These are phyloP conservation scores for Atta cephalotes DNA, from an alignment of 1,140 invertebrate genomes.

Conservation along the genomic window DNA sequence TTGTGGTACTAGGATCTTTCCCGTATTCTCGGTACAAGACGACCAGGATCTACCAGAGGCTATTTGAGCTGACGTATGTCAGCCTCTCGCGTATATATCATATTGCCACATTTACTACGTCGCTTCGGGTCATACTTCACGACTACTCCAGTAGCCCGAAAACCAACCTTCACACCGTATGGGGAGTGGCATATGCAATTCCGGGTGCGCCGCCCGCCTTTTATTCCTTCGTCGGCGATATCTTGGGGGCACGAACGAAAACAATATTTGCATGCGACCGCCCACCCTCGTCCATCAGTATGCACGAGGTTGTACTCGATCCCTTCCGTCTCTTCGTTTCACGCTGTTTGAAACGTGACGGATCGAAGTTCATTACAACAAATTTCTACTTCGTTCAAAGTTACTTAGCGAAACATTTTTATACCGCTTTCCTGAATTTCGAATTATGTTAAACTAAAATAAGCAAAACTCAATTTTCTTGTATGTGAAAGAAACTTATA, in stretches of 20 bases:
- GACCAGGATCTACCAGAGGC: conserved; percentile 64
- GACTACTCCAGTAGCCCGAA: conserved; percentile 74
- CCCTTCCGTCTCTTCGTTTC: background rate
- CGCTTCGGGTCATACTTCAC: conserved; percentile 71
- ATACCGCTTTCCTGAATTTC: background rate
- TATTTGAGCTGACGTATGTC: conserved; percentile 70
- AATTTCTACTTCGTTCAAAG: conserved; percentile 4
- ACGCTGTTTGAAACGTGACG: conserved; percentile 12
- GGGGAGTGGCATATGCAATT: conserved; percentile 56
- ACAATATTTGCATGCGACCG: conserved; percentile 62
- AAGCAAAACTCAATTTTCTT: background rate
- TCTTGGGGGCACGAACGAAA: conserved; percentile 58
- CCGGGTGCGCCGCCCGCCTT: conserved; percentile 46
- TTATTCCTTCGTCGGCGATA: conserved; percentile 25
- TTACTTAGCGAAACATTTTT: background rate
- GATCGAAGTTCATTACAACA: conserved; percentile 27
- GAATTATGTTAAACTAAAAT: background rate
- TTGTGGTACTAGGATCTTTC: conserved; percentile 46
- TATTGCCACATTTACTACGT: conserved; percentile 79
- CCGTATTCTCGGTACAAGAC: conserved; percentile 24
- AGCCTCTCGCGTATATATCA: conserved; percentile 76
- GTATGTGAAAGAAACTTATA: background rate
- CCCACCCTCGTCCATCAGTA: conserved; percentile 33
- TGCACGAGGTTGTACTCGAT: conserved; percentile 33
- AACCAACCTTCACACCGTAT: conserved; percentile 60